Percentiles rank a stretch among this genome's conserved stretches.
These are phyloP conservation scores for Hippocampus barbouri DNA, from an alignment of 2,113 vertebrate species.

Conservation along the genomic window DNA sequence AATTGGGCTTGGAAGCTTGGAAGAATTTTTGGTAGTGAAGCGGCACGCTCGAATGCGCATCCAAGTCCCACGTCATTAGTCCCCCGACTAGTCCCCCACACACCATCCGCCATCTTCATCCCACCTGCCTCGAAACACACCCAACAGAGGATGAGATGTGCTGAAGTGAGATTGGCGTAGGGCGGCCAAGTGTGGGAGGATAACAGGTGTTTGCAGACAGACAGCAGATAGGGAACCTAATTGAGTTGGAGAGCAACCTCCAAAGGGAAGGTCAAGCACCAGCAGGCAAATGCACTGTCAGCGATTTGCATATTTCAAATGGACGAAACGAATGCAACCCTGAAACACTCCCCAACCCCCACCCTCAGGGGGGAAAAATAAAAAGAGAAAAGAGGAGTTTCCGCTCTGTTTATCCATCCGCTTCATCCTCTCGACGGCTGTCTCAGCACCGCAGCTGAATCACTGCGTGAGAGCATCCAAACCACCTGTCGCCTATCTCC, in stretches of 20 bases:
- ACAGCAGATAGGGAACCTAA: conserved; percentile 75
- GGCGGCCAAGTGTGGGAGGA: conserved; percentile 67
- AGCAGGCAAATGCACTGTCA: conserved; percentile 79
- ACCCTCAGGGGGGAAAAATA: not conserved
- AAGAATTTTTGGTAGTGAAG: conserved; percentile 20
- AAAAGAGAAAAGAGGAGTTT: conserved; percentile 34
- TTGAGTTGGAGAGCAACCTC: conserved; percentile 78
- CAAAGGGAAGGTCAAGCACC: conserved; percentile 77
- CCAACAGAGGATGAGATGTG: conserved; percentile 45
- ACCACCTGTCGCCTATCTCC: conserved; percentile 61
- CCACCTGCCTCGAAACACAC: conserved; percentile 56
- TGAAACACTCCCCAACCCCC: not conserved
- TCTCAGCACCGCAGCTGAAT: conserved; percentile 57
- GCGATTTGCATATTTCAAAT: conserved; percentile 79
- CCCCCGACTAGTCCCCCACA: conserved; percentile 8
- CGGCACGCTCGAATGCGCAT: conserved; percentile 15
- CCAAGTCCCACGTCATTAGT: conserved; percentile 27
- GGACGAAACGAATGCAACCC: conserved; percentile 59
- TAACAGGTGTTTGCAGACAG: conserved; percentile 79
- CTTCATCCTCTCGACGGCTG: conserved; percentile 42
- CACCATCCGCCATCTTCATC: conserved; percentile 31
- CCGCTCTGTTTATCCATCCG: conserved; percentile 25
- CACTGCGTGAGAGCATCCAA: conserved; percentile 56
- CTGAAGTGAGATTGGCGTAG: conserved; percentile 62
- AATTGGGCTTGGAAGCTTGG: conserved; percentile 28